A percentile compares a stretch with the other conserved stretches of the same genome.
Evolutionary conservation across 92 coral and sea anemone genomes (phyloP).

Genomic region (Epizoanthus fatuus): DNA sequence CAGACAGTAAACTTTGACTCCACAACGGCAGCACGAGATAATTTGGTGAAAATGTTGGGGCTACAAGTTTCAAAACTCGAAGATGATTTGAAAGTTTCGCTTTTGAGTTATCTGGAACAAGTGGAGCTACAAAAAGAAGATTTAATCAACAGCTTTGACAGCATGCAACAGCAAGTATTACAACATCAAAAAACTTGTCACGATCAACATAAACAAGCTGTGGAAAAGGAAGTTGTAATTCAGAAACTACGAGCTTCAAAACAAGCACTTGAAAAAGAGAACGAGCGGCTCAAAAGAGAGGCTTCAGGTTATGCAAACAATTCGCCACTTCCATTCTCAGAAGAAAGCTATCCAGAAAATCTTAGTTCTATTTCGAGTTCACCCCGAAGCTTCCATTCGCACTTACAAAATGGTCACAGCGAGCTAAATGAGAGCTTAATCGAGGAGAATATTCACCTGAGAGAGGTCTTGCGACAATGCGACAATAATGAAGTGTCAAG

Average conservation of each 20-base stretch:
- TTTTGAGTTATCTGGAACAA: slow-evolving; percentile 85
- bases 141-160: slow-evolving; percentile 79
- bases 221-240: slow-evolving; percentile 70
- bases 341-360: slow-evolving; percentile 59
- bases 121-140: slow-evolving; percentile 89
- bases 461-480: slow-evolving; percentile 70
- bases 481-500: slow-evolving; percentile 69
- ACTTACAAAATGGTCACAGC: slow-evolving; percentile 53
- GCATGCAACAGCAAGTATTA: slow-evolving; percentile 84
- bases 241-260: slow-evolving; percentile 71
- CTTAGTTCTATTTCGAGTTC: slow-evolving; percentile 59
- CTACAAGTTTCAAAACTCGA: slow-evolving; percentile 85
- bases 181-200: slow-evolving; percentile 83
- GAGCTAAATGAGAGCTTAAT: slow-evolving; percentile 77
- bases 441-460: slow-evolving; percentile 75
- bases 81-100: slow-evolving; percentile 84
- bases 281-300: slow-evolving; percentile 61
- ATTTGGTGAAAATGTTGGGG: slow-evolving; percentile 77
- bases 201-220: slow-evolving; percentile 73
- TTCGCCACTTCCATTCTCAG: slow-evolving; percentile 54
- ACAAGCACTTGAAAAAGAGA: slow-evolving; percentile 74
- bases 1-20: background rate
- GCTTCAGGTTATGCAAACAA: slow-evolving; percentile 25
- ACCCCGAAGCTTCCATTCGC: slow-evolving; percentile 57
- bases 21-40: slow-evolving; percentile 73